These are phyloP conservation scores for Glossosoma conforme DNA, from an alignment of 1,140 invertebrate species.

Conservation along the genomic window DNA sequence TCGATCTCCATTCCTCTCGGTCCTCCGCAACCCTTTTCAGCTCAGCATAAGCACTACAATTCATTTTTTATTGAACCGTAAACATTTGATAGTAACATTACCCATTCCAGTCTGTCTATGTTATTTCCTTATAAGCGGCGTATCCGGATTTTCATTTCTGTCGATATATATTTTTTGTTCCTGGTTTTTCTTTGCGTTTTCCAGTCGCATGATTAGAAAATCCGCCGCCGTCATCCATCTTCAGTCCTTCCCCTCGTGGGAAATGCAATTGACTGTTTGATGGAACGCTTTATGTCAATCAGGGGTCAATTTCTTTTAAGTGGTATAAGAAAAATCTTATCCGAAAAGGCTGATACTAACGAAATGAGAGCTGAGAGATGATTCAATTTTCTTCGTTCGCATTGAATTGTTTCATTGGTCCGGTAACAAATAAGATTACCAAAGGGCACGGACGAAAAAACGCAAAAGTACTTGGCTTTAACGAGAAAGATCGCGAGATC, in stretches of 20 bases:
- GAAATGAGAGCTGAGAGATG: conserved; percentile 10
- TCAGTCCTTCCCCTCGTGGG: conserved; percentile 7
- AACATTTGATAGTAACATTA: background rate
- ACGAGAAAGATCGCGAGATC: no score
- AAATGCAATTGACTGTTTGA: conserved; percentile 23
- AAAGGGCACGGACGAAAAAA: no score
- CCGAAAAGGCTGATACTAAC: conserved; percentile 10
- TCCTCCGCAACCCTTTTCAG: no score
- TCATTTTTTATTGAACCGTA: background rate
- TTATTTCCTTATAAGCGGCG: background rate
- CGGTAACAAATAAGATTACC: no score
- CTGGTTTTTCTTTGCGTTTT: background rate
- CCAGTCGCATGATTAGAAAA: conserved; percentile 19
- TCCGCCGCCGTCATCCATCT: conserved; percentile 12
- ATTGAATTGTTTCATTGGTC: no score
- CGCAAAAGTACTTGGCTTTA: no score
- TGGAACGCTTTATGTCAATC: conserved; percentile 16
- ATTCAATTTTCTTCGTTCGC: conserved; percentile 9
- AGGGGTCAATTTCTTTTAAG: conserved; percentile 19
- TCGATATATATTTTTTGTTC: conserved; percentile 2
- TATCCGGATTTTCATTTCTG: conserved; percentile 1
- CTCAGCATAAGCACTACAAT: no score
- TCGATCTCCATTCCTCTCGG: no score
- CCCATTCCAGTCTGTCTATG: no score
- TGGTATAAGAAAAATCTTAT: conserved; percentile 7